Evolutionary conservation across 2,888 invertebrate species (phyloP).

Genomic region (Melanostoma scalare): DNA sequence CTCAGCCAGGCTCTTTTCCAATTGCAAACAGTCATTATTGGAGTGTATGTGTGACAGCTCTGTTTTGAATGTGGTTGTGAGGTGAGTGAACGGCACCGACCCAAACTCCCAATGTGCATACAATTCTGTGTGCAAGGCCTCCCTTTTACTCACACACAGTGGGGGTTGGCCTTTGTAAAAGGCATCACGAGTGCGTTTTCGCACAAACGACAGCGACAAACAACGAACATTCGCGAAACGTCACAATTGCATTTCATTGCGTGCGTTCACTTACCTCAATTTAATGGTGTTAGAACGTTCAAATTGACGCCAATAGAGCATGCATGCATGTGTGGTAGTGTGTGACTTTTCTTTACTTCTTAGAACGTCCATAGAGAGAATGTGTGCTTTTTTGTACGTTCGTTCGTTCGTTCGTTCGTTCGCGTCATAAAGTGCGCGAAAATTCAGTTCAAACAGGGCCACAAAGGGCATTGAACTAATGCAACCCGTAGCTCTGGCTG

Average conservation of each 20-base stretch:
- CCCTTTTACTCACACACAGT: slow-evolving; percentile 27
- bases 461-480: slow-evolving; percentile 75
- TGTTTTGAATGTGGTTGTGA: slow-evolving; percentile 48
- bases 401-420: slow-evolving; percentile 47
- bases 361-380: slow-evolving; percentile 46
- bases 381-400: too few relatives aligned
- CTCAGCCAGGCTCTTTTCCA: slow-evolving; percentile 59
- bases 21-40: slow-evolving; percentile 50
- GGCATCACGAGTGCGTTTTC: slow-evolving; percentile 64
- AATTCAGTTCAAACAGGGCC: slow-evolving; percentile 75
- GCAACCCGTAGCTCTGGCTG: slow-evolving; percentile 70
- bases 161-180: slow-evolving; percentile 66
- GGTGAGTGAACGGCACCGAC: slow-evolving; percentile 73
- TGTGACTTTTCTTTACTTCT: slow-evolving; percentile 3
- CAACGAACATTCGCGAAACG: slow-evolving; percentile 71
- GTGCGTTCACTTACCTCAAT: slow-evolving; percentile 72
- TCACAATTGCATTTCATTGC: slow-evolving; percentile 70
- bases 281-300: slow-evolving; percentile 70
- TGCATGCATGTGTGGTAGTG: background rate
- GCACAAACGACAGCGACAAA: slow-evolving; percentile 28
- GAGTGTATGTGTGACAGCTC: slow-evolving; percentile 44
- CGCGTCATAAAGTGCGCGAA: slow-evolving; percentile 71
- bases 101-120: slow-evolving; percentile 72
- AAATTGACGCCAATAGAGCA: slow-evolving; percentile 63
- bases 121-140: slow-evolving; percentile 55